These are phyloP conservation scores for Seira ritae DNA, from an alignment of 2,888 invertebrate genomes.

Conservation along the genomic window DNA sequence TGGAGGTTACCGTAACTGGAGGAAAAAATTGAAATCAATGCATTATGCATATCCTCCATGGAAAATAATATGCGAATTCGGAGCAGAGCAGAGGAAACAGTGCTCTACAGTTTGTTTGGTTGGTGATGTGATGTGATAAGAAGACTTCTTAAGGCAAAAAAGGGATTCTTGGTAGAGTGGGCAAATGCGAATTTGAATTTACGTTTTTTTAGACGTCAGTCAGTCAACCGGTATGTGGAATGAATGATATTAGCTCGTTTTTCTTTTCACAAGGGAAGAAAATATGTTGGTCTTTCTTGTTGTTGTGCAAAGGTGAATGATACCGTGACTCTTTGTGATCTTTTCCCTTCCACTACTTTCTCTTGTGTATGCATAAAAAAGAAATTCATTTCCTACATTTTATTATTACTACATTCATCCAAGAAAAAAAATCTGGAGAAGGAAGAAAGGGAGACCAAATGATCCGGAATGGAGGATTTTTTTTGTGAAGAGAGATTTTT, in stretches of 20 bases:
- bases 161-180: neutral
- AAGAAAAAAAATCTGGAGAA: conserved; percentile 8
- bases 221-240: conserved; percentile 25
- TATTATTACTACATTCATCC: conserved; percentile 28
- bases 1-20: too few relatives aligned
- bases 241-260: conserved; percentile 33
- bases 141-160: conserved; percentile 1
- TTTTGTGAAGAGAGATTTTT: conserved; percentile 39
- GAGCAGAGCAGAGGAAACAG: too few relatives aligned
- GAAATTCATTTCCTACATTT: conserved; percentile 45
- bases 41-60: conserved; percentile 18
- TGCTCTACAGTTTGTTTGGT: too few relatives aligned
- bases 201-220: conserved; percentile 16
- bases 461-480: conserved; percentile 62
- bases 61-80: conserved; percentile 12
- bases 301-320: conserved; percentile 35
- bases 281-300: neutral
- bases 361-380: conserved; percentile 20
- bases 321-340: conserved; percentile 43
- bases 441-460: conserved; percentile 55
- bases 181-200: neutral
- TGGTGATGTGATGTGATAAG: too few relatives aligned
- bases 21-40: conserved; percentile 30
- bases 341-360: conserved; percentile 10
- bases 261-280: neutral